Evolutionary conservation across 1,140 invertebrate species (phyloP), one percentile per base, ranked within the genome.

Genomic region (Drosophila sturtevanti): DNA sequence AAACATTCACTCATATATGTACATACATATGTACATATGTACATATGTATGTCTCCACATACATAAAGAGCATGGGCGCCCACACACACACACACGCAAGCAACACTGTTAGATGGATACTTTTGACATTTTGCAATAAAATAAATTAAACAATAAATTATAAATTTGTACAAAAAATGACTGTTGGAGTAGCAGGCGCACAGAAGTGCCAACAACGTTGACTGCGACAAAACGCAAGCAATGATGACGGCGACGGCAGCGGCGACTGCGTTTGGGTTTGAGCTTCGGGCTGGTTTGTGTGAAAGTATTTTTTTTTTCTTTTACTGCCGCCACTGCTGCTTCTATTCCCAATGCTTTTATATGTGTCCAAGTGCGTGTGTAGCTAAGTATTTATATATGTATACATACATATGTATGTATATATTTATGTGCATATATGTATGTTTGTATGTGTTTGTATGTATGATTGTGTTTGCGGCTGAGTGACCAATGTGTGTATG

Each of bases 111-210:
- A 60, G 21, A 52, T 21, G 44, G 24, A 11, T 21, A 38, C 48
- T 35, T 72, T 73, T 75, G 82, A 76, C 81, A 86, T 79, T 82
- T 82, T 77, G 82, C 84, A 87, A 87, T 87, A 87, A 87, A 87
- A 89, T 84, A 87, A 89, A 89, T 89, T 89, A 89, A 89, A 89
- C 84, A 89, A 89, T 89, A 89, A 89, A 89, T 89, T 89, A 89
- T 89, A 89, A 89, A 89, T 89, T 89, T 89, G 84, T 89, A 89
- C 84, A 89, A 89, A 89, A 89, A 89, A 89, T 89, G 84, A 89
- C 85, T 89, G 85, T 85, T 77, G 58, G 63, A 24, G 48, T 72
- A 89, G 62, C 85, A 89, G 84, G 84, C 79, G 85, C 65, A 64
- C 84, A 89, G 81, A 48, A 48, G 9, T 11, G 9, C 41, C 61